These are phyloP conservation scores for Helarctos malayanus DNA, from an alignment of 2,797 vertebrate species.

Conservation along the genomic window DNA sequence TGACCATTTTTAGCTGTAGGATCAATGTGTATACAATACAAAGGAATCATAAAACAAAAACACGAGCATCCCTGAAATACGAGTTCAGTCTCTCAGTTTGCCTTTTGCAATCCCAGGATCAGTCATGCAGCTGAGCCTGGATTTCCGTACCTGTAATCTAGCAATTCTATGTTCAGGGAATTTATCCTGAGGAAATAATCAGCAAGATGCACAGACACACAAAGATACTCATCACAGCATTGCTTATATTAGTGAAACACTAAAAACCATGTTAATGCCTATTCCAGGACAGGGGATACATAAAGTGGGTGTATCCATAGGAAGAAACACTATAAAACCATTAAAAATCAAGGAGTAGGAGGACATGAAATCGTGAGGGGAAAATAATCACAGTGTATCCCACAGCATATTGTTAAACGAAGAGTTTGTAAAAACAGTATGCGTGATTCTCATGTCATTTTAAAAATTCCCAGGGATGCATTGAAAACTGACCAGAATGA, in stretches of 20 bases:
- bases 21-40: background rate
- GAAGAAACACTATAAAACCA: background rate
- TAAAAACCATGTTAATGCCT: conserved; percentile 20
- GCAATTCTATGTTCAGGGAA: conserved; percentile 23
- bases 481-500: background rate
- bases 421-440: background rate
- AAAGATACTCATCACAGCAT: background rate
- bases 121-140: background rate
- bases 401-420: conserved; percentile 31
- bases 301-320: background rate
- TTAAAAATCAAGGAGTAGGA: conserved; percentile 15
- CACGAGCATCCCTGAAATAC: background rate
- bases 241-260: background rate
- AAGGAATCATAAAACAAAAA: background rate
- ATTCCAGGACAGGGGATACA: background rate
- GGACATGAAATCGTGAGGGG: background rate
- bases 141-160: background rate
- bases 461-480: background rate
- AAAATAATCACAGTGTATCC: conserved; percentile 26
- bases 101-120: background rate
- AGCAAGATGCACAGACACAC: background rate
- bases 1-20: background rate
- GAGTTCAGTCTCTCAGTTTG: background rate
- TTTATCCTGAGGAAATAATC: conserved; percentile 15
- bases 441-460: background rate